A percentile compares a stretch with the other conserved stretches of the same genome.
Evolutionary conservation across 2,888 invertebrate species (phyloP).

Genomic region (Pandemis heparana): DNA sequence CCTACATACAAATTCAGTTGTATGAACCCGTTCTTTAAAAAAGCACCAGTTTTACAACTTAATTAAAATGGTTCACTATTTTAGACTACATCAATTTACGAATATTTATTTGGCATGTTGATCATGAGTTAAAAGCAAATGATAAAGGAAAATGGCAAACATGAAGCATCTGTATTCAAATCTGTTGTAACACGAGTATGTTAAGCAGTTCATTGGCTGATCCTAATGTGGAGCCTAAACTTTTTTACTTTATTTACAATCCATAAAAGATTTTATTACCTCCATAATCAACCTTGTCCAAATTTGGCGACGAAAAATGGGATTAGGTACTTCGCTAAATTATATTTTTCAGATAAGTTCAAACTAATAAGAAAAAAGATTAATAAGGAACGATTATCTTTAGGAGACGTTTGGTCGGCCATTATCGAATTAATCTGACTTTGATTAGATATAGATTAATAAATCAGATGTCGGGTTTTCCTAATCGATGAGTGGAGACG

Average conservation of each 20-base stretch:
- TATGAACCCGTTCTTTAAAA: background rate
- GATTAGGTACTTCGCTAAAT: conserved; percentile 19
- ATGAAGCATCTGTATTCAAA: conserved; percentile 2
- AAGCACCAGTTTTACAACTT: background rate
- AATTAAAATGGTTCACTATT: background rate
- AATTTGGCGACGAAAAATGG: conserved; percentile 25
- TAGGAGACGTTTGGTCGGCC: background rate
- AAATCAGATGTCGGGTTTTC: background rate
- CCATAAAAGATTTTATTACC: conserved; percentile 38
- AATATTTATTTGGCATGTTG: background rate
- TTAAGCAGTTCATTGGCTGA: conserved; percentile 39
- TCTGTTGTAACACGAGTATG: conserved; percentile 32
- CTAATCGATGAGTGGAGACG: background rate
- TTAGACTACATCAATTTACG: background rate
- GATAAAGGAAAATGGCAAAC: background rate
- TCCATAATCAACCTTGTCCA: conserved; percentile 14
- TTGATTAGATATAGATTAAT: conserved; percentile 3
- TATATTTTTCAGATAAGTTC: background rate
- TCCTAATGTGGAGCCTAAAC: conserved; percentile 24
- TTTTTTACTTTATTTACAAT: conserved; percentile 29
- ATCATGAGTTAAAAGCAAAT: background rate
- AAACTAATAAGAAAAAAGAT: background rate
- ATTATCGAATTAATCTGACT: background rate
- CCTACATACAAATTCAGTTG: background rate
- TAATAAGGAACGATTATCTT: background rate